Evolutionary conservation across 1,140 invertebrate genomes (phyloP), one percentile per base, ranked within the genome.

Genomic region (Lasaia peninsularis): DNA sequence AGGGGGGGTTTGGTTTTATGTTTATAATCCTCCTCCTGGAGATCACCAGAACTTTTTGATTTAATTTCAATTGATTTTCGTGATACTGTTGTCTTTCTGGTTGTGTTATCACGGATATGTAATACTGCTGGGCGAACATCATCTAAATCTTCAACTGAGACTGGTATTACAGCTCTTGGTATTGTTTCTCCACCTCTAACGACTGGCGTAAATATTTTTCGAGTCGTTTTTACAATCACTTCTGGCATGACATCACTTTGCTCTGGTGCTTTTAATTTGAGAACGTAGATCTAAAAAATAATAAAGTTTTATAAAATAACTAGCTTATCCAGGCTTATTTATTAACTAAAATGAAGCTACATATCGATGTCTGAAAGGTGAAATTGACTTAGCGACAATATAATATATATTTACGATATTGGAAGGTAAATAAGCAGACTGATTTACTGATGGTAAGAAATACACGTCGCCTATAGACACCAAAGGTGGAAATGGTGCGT

Each of bases 131-230:
- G 71, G 73, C 74, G 67, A 7, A 83, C 78, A 62, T 82, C 87
- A n/a, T 73, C 75, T 50, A 90, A 67, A 44, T 89, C 89, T 65
- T 89, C 89, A 2, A 90, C 83, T 53, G 89, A 73, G 10, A 90
- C 73, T 24, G 88, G 87, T 68, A 90, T 90, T 0, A 89, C 89
- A 12, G 88, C 86, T 63, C 81, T 78, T 0, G 88, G 80, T 12
- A 89, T 71, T 0, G 90, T 82, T 58, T 91, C 91, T 8, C 89
- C 89, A 37, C 90, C 91, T 52, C 89, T 80, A 10, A 91, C 90
- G 8, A 95, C 90, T 0, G 94, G 93, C 0, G 93, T 93, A 63
- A 95, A 95, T 57, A 95, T 91, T 86, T 94, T 95, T 24, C 94
- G 89, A 50, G 93, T 95, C 0, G 94, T 95, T 73, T 94, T 94